These are phyloP conservation scores for Plutomurus gul DNA, from an alignment of 1,140 invertebrate genomes.

Conservation along the genomic window DNA sequence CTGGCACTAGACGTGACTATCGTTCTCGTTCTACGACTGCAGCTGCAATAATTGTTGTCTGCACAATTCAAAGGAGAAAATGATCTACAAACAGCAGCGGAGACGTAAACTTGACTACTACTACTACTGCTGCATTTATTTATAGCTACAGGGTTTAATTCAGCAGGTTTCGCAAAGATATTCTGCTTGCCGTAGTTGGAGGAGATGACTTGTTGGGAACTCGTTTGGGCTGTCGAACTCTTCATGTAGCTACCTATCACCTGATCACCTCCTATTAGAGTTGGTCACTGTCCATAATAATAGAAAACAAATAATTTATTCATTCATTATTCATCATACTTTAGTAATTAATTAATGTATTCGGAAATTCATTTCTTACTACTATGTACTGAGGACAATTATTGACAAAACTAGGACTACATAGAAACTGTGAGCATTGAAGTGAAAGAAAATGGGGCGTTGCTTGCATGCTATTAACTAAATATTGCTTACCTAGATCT, in stretches of 20 bases:
- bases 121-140: background rate
- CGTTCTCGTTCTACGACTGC: too few species aligned
- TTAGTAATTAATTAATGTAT: background rate
- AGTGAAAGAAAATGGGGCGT: background rate
- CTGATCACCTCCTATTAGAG: conserved; percentile 4
- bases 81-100: too few species aligned
- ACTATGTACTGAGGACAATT: too few species aligned
- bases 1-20: background rate
- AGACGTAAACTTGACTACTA: background rate
- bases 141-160: background rate
- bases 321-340: background rate
- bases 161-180: background rate
- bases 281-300: background rate
- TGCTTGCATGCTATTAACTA: background rate
- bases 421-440: background rate
- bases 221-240: conserved; percentile 19
- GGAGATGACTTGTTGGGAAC: background rate
- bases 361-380: too few species aligned
- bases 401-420: too few species aligned
- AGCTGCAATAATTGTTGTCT: background rate
- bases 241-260: conserved; percentile 31
- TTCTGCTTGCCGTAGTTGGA: background rate
- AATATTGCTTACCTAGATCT: background rate
- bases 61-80: too few species aligned
- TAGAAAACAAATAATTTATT: background rate